Percentiles rank a stretch among this genome's conserved stretches.
These are phyloP conservation scores for Fragum whitleyi DNA, from an alignment of 2,888 invertebrate genomes.

Conservation along the genomic window DNA sequence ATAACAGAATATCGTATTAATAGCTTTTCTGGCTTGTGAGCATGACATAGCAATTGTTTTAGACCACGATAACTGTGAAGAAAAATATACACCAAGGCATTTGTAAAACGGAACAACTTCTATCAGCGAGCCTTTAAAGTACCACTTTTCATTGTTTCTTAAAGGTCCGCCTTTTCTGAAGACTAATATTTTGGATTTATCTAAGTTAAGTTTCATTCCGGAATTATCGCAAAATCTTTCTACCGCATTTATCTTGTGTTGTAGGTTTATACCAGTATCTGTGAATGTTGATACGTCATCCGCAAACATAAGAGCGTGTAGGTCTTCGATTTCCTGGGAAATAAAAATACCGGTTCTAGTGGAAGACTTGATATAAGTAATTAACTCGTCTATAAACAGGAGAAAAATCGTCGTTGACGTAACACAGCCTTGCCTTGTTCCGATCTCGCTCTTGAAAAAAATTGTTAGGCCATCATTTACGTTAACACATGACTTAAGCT, in stretches of 20 bases:
- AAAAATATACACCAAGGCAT: not conserved
- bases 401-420: slow-evolving; percentile 20
- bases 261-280: slow-evolving; percentile 16
- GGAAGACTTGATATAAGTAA: slow-evolving; percentile 1
- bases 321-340: slow-evolving; percentile 13
- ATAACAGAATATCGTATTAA: not conserved
- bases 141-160: not conserved
- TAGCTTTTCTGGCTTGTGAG: not conserved
- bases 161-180: too few relatives aligned
- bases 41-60: not conserved
- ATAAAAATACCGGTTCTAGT: not conserved
- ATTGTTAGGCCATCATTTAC: not conserved
- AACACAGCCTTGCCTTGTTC: slow-evolving; percentile 22
- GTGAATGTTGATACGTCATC: too few relatives aligned
- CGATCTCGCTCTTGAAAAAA: slow-evolving; percentile 20
- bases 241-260: slow-evolving; percentile 16
- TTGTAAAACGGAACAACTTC: slow-evolving; percentile 10
- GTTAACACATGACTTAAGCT: slow-evolving; percentile 27
- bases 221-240: slow-evolving; percentile 13
- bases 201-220: too few relatives aligned
- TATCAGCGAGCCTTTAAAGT: not conserved
- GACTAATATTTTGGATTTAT: too few relatives aligned
- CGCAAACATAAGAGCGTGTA: too few relatives aligned
- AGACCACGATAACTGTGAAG: not conserved
- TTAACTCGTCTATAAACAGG: slow-evolving; percentile 21